Evolutionary conservation across 2,113 vertebrate genomes (phyloP).

Genomic region (Neolamprologus ventralis): DNA sequence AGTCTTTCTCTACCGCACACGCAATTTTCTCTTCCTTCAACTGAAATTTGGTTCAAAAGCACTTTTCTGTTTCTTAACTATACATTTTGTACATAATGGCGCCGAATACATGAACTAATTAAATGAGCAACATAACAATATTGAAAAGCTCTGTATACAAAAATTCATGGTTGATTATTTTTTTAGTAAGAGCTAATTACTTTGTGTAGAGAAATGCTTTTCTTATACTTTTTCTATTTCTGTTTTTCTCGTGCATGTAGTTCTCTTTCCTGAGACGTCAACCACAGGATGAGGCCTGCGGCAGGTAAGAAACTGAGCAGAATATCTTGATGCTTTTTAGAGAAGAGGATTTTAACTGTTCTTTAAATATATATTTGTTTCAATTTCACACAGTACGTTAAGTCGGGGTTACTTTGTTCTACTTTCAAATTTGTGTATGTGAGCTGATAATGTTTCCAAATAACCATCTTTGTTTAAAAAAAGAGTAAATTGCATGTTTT

Average conservation of each 20-base stretch:
- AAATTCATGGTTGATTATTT: not conserved
- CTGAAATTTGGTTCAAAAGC: constrained; percentile 2
- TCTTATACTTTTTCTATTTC: not conserved
- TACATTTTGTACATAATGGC: not conserved
- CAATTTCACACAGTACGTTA: not conserved
- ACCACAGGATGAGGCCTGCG: constrained; percentile 82
- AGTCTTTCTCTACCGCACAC: constrained; percentile 18
- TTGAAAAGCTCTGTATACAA: not conserved
- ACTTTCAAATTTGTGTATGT: not conserved
- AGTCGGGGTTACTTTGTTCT: not conserved
- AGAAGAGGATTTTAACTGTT: not conserved
- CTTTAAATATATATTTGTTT: not conserved
- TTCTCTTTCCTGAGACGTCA: constrained; percentile 88
- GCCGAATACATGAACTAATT: not conserved
- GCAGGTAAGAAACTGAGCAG: constrained; percentile 73
- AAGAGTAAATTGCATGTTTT: not conserved
- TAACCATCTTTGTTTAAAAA: constrained; percentile 1
- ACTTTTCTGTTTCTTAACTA: not conserved
- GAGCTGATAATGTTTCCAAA: not conserved
- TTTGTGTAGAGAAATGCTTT: not conserved
- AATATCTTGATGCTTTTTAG: not conserved
- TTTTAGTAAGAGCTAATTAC: not conserved
- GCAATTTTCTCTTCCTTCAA: constrained; percentile 11
- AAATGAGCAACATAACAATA: not conserved
- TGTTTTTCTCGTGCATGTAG: constrained; percentile 62